phyloP scores from a whole-genome alignment of 1,140 invertebrate genomes.

The Drosophila ohnishii region DNA sequence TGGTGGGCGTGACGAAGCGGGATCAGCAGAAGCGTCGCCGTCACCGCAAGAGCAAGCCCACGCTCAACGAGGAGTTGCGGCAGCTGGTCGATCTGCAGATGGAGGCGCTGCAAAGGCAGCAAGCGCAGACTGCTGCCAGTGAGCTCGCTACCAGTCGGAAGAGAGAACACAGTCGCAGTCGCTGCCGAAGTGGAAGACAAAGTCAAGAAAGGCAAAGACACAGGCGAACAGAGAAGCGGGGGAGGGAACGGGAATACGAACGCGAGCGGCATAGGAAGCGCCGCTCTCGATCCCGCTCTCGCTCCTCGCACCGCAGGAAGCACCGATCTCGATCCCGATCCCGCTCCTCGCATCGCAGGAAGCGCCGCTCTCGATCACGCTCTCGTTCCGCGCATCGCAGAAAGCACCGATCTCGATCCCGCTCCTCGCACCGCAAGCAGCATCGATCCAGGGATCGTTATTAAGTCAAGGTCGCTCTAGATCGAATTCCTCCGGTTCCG shows the following conservation, averaged over 20 bases:
- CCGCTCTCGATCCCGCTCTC: constrained; percentile 5
- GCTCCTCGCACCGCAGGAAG: not conserved
- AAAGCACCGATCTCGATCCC: not conserved
- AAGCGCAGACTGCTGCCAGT: not conserved
- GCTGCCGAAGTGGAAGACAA: not conserved
- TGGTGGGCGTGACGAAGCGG: constrained; percentile 57
- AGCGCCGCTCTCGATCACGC: not conserved
- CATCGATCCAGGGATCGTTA: constrained; percentile 1
- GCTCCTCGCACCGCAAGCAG: not conserved
- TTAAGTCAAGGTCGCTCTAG: not conserved
- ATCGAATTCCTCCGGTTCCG: constrained; percentile 5
- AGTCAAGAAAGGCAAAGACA: constrained; percentile 4
- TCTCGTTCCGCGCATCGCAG: constrained; percentile 1
- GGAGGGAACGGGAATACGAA: not conserved
- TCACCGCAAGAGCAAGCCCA: constrained; percentile 70
- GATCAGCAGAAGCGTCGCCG: constrained; percentile 53
- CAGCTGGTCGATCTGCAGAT: constrained; percentile 69
- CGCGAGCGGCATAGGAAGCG: constrained; percentile 4
- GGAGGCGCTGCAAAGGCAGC: constrained; percentile 56
- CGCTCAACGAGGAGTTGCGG: constrained; percentile 67
- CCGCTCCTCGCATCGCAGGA: not conserved
- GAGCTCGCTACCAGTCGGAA: not conserved
- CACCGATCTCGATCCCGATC: not conserved
- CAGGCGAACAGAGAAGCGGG: not conserved
- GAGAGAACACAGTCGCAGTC: constrained; percentile 7